Evolutionary conservation across 2,113 vertebrate species (phyloP).

Genomic region (Heloderma charlesbogerti): DNA sequence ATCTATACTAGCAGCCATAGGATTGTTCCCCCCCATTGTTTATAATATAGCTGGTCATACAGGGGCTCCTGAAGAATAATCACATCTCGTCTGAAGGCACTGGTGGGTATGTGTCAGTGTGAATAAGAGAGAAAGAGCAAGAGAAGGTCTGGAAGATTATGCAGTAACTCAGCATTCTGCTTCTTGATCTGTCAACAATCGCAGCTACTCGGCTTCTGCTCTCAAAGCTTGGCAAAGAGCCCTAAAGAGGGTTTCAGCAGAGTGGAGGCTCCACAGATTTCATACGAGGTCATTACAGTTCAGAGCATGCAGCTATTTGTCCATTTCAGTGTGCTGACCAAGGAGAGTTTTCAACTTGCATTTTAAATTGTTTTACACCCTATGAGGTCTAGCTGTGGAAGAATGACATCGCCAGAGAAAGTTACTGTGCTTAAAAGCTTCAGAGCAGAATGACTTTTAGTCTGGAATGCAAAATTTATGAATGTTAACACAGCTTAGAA

Average conservation of each 20-base stretch:
- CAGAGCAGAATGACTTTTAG: neutral
- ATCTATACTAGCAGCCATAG: too few species aligned
- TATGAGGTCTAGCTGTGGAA: neutral
- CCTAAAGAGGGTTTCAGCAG: neutral
- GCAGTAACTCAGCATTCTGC: neutral
- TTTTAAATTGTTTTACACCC: neutral
- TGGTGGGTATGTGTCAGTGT: neutral
- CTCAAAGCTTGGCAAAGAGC: neutral
- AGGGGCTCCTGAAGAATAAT: too few species aligned
- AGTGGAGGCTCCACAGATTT: neutral
- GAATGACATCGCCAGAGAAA: neutral
- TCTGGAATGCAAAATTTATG: slow-evolving; percentile 7
- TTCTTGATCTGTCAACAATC: neutral
- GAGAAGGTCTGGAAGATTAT: neutral
- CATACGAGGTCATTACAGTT: neutral
- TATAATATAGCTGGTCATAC: neutral
- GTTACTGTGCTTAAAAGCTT: neutral
- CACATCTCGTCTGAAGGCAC: neutral
- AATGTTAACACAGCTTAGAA: neutral
- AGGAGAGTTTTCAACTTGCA: neutral
- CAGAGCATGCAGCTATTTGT: neutral
- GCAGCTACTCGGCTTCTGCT: neutral
- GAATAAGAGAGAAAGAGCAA: neutral
- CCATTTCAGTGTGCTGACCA: neutral
- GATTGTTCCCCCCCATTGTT: neutral